A percentile compares a stretch with the other conserved stretches of the same genome.
Evolutionary conservation across 2,797 vertebrate species (phyloP).

Genomic region (Macrochelys suwanniensis): DNA sequence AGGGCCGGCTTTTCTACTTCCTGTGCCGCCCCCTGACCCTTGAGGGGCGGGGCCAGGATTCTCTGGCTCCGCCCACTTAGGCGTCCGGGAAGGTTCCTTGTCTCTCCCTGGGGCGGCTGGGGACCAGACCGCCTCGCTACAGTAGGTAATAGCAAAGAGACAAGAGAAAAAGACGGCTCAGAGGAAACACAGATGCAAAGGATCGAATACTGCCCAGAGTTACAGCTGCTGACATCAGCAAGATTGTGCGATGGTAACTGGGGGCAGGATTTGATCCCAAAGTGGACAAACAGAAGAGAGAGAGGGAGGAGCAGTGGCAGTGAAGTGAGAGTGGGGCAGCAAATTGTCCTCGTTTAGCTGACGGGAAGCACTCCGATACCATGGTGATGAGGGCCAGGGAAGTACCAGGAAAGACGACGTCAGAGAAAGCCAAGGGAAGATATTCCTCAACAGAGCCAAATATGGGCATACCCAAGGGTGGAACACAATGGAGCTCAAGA

Average conservation of each 20-base stretch:
- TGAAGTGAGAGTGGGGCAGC: not conserved
- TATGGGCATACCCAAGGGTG: not conserved
- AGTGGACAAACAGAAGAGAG: not conserved
- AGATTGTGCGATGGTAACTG: not conserved
- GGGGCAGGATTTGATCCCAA: not conserved
- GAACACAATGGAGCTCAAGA: not conserved
- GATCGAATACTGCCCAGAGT: not conserved
- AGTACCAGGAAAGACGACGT: not conserved
- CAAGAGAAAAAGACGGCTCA: not conserved
- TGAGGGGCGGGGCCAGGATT: too few relatives aligned
- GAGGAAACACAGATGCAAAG: not conserved
- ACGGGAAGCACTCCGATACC: not conserved
- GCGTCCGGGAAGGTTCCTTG: too few relatives aligned
- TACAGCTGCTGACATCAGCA: not conserved
- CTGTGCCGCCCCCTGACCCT: too few relatives aligned
- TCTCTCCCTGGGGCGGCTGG: too few relatives aligned
- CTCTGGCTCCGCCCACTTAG: too few relatives aligned
- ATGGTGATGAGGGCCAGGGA: not conserved
- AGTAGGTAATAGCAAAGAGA: not conserved
- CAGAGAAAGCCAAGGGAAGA: not conserved
- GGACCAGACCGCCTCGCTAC: too few relatives aligned
- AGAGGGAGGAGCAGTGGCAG: not conserved
- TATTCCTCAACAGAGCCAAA: not conserved
- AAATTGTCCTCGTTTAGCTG: not conserved
- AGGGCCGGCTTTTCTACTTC: too few relatives aligned